Evolutionary conservation across 2,797 vertebrate species (phyloP).

Genomic region (Eulemur coronatus): DNA sequence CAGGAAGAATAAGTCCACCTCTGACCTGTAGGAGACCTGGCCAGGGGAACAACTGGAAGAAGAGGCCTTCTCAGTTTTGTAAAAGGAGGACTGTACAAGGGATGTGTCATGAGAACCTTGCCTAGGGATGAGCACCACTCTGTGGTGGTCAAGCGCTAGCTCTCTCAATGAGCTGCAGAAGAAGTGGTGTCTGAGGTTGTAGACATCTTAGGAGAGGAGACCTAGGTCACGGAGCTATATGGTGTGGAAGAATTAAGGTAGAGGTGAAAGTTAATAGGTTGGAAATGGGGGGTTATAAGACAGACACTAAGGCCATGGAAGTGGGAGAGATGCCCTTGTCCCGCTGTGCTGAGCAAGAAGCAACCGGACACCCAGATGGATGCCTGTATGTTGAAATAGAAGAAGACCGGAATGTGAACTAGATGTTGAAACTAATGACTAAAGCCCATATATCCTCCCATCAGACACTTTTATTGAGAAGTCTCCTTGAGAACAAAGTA

Average conservation of each 20-base stretch:
- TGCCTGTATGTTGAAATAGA: slow-evolving; percentile 95
- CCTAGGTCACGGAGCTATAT: background rate
- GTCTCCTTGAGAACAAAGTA: background rate
- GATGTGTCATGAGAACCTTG: background rate
- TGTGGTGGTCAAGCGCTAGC: too few species aligned
- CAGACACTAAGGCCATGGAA: slow-evolving; percentile 84
- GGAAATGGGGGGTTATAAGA: slow-evolving; percentile 85
- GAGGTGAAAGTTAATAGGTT: slow-evolving; percentile 86
- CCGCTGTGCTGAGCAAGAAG: slow-evolving; percentile 86
- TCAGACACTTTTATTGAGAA: background rate
- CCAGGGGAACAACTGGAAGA: background rate
- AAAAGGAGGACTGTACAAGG: background rate
- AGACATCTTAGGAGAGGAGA: background rate
- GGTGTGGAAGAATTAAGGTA: too few species aligned
- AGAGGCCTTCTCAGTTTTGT: background rate
- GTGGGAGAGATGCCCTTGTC: slow-evolving; percentile 82
- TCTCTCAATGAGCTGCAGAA: background rate
- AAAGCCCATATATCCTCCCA: background rate
- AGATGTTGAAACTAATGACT: slow-evolving; percentile 90
- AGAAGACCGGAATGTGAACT: slow-evolving; percentile 92
- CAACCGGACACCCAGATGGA: slow-evolving; percentile 92
- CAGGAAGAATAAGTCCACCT: background rate
- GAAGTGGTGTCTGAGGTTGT: background rate
- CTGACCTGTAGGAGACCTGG: background rate
- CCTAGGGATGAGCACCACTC: background rate